phyloP scores from a whole-genome alignment of 2,113 vertebrate genomes.

The Cyanoramphus novaezelandiae region DNA sequence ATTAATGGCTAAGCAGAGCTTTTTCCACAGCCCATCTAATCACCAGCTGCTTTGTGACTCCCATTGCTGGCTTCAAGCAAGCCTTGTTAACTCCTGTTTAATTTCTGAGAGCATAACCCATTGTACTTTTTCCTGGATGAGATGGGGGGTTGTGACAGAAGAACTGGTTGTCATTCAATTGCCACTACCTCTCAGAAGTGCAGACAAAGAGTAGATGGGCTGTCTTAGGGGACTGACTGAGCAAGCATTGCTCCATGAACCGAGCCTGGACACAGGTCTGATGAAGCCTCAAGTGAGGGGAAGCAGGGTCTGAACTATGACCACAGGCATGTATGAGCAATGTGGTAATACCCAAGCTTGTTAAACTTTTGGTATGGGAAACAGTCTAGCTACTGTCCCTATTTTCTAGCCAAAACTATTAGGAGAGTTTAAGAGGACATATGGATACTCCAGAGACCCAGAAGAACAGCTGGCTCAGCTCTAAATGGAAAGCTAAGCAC shows the following conservation, averaged over 20 bases:
- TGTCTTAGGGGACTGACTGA: neutral
- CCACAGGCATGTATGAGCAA: neutral
- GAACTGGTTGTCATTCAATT: neutral
- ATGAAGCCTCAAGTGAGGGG: neutral
- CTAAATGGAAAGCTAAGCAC: slow-evolving; percentile 17
- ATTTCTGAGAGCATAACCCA: neutral
- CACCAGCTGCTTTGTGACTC: neutral
- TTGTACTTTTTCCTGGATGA: neutral
- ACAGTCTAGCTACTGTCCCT: neutral
- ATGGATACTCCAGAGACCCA: neutral
- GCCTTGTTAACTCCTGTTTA: neutral
- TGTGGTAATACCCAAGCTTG: neutral
- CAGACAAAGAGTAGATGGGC: neutral
- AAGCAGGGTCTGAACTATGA: neutral
- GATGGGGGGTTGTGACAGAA: neutral
- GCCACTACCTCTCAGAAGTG: neutral
- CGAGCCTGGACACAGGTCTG: neutral
- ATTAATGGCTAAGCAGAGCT: neutral
- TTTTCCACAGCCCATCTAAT: neutral
- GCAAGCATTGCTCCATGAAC: neutral
- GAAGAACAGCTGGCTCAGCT: slow-evolving; percentile 24
- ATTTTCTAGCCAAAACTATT: neutral
- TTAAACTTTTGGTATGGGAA: neutral
- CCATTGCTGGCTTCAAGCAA: neutral
- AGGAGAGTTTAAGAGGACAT: neutral